Evolutionary conservation across 2,113 vertebrate species (phyloP), one percentile per base, ranked within the genome.

Genomic region (Paraplagusia blochii): DNA sequence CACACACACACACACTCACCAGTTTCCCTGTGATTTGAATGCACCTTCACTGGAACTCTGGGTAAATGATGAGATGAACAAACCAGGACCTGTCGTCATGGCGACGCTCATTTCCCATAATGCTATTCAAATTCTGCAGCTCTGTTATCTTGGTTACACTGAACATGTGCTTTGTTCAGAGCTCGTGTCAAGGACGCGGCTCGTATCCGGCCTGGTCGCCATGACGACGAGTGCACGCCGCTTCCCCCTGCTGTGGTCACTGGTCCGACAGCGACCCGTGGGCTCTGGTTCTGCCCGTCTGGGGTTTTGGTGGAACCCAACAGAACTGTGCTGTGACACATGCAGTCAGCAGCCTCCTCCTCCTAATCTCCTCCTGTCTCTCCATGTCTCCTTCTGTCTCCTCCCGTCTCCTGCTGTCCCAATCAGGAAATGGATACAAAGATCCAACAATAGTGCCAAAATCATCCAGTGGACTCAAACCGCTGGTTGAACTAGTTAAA

Each of bases 141-240:
- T 70, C 77, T 54, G 83, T 83, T 87, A 85, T 85, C 85, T 69
- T 54, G 33, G 17, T 9, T 35, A 38, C 42, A 59, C 40, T 69
- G 56, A n/a, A n/a, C n/a, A n/a, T n/a, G n/a, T n/a, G n/a, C n/a
- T n/a, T n/a, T n/a, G n/a, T n/a, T n/a, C n/a, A n/a, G n/a, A n/a
- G n/a, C n/a, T n/a, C n/a, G 44, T 58, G 50, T 81, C 72, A 77
- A 82, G 75, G 67, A 19, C 69, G 51, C 71, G 67, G 71, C 64
- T 69, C 53, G 66, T 58, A 70, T 65, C 69, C 43, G 4, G 16
- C 18, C 33, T 34, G 22, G 63, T 81, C 60, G 1, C 72, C 76
- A 69, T 67, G 60, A 81, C 43, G 83, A 87, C 85, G 58, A 44
- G 69, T 61, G 78, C 34, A 75, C 79, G 76, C 69, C 58, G 60